Base-by-base conservation (phyloP, 1,140 invertebrate species). In the Aphis craccivora region DNA sequence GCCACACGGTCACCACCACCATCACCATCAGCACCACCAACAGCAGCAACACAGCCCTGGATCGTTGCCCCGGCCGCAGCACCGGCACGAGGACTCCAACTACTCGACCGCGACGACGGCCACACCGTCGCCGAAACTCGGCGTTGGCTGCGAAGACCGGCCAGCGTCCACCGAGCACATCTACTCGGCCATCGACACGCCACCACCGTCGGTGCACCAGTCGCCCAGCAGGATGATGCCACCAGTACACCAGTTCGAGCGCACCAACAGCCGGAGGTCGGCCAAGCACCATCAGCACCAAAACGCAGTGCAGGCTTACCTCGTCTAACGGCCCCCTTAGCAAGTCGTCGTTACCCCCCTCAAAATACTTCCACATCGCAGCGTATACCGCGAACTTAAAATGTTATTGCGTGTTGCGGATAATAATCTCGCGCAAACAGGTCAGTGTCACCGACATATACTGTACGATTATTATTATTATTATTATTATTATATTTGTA, bases 141-240 rank as follows among this genome's bases (percentile, higher is more conserved):
- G 95, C 95, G 96, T 94, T 96, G 51, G 35, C 51, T 89, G 96
- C 91, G 95, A 95, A 55, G 95, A 95, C 6, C 96, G 96, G 94
- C 95, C 95, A 87, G 94, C 94, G 94, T 95, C 94, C 94, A 95
- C 97, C 93, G 97, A 98, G 95, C 97, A 98, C 95, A 98, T 98
- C 94, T 98, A 98, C 95, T 98, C 97, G 51, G 97, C 97, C 94
- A 98, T 98, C 95, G 97, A 98, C 95, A 98, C 97, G 40, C 98
- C 97, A 25, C 91, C 91, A 1, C 91, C 91, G 35, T 93, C 91
- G 37, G 18, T 98, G 95, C 98, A 98, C 94, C 96, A 96, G 96
- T 96, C 48, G 94, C 96, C 30, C 96, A 96, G 45, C 53, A 18
- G 67, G 81, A 86, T 86, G 81, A 40, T 89, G 51, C 37, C 30